phyloP scores from a whole-genome alignment of 2,797 vertebrate genomes.

The Chrosomus eos region DNA sequence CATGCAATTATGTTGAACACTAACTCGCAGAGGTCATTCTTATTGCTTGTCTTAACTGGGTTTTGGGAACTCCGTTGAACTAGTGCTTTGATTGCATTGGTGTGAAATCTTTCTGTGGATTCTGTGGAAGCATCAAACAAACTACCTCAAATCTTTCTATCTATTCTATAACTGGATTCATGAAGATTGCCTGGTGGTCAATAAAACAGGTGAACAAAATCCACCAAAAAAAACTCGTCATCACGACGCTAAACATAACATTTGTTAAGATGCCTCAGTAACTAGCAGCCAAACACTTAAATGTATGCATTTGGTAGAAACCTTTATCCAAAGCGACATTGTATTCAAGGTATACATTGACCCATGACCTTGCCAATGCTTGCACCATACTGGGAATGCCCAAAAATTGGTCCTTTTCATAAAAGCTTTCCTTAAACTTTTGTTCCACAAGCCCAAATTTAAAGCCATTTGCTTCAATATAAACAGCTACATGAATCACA shows the following conservation, averaged over 20 bases:
- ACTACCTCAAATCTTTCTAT: neutral
- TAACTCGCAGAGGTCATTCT: conserved; percentile 40
- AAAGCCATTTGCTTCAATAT: neutral
- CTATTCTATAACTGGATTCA: neutral
- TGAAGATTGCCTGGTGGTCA: neutral
- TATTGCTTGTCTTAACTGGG: conserved; percentile 23
- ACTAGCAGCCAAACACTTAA: neutral
- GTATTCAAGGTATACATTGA: neutral
- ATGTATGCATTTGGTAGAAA: neutral
- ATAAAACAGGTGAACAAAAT: neutral
- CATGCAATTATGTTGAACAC: conserved; percentile 44
- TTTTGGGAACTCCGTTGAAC: neutral
- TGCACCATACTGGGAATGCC: neutral
- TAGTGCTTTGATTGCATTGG: neutral
- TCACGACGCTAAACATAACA: neutral
- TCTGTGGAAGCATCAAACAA: neutral
- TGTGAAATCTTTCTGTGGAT: neutral
- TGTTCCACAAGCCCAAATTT: neutral
- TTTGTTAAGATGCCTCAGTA: neutral
- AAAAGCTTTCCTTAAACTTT: neutral
- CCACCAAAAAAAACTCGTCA: neutral
- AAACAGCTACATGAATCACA: neutral
- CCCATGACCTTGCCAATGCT: neutral
- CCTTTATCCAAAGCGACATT: neutral
- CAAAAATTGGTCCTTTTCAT: neutral